Evolutionary conservation across 1,140 invertebrate species (phyloP), one percentile per base, ranked within the genome.

Genomic region (Calliopsis andreniformis): DNA sequence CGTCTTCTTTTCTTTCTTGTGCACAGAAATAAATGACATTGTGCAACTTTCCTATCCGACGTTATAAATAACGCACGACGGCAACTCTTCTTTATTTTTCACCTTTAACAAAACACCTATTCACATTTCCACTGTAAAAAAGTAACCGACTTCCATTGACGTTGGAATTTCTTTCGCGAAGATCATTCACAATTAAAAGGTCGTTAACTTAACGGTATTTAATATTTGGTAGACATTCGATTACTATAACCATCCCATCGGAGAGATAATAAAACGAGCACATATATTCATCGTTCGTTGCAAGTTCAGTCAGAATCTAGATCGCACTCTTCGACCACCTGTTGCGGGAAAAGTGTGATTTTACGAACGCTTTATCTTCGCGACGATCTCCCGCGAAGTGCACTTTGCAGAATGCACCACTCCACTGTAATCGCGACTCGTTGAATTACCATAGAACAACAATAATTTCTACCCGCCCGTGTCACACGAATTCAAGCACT

Each of bases 21-120:
- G 42, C 12, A 71, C 16, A 18, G 53, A 45, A 51, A 84, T 59
- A 67, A 78, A 84, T 66, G 83, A 84, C 82, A 85, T 84, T 61
- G 49, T 78, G 39, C 30, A 39, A 75, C 28, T 56, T 45, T 53
- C 14, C 30, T 39, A 30, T 43, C 6, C 4, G 39, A 62, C n/a
- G 25, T 55, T 25, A 32, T 16, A 39, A 49, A 20, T 28, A 67
- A 56, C 35, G 0, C 6, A 8, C 18, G 8, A 3, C 10, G 35
- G 20, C 18, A 25, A 71, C 25, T 47, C 23, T 16, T 8, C n/a
- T 23, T 35, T 45, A 30, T 30, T 28, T 42, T 28, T 45, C 18
- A 5, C 16, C 23, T 7, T 2, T 1, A 12, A 18, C 28, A n/a
- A 16, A 12, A 0, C 61, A n/a, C 20, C 1, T 45, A 12, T 47